Percentiles rank a stretch among this genome's conserved stretches.
These are phyloP conservation scores for Cygnus olor DNA, from an alignment of 2,797 vertebrate species.

Conservation along the genomic window DNA sequence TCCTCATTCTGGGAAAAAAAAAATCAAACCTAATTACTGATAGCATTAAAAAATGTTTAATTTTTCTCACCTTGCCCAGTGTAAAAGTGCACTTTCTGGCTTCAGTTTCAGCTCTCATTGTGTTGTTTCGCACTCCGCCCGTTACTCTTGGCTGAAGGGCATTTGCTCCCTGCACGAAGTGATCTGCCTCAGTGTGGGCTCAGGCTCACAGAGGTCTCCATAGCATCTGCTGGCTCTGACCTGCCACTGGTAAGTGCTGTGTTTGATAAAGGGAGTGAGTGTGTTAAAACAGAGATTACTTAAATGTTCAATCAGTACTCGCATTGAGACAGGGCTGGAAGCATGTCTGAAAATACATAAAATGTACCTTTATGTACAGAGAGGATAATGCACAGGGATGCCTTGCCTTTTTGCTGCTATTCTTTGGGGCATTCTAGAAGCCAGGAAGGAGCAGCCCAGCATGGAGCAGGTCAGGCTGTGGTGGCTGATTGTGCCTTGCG, in stretches of 20 bases:
- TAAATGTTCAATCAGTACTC: neutral
- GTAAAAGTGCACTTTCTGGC: neutral
- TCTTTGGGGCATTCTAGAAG: neutral
- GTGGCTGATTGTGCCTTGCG: neutral
- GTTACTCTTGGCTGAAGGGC: fast-evolving
- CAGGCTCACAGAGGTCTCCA: fast-evolving
- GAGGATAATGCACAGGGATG: neutral
- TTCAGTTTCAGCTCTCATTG: neutral
- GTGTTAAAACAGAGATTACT: neutral
- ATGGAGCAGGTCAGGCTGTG: neutral
- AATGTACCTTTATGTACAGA: fast-evolving
- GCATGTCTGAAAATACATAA: neutral
- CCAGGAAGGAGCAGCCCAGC: neutral
- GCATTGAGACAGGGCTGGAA: neutral
- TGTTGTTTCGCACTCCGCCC: neutral
- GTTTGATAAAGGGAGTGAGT: neutral
- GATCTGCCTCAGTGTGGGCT: neutral
- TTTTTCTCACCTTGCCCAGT: neutral
- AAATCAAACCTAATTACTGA: neutral
- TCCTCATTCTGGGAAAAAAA: neutral
- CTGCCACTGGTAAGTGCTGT: neutral
- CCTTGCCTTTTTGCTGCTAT: fast-evolving
- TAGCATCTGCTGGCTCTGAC: fast-evolving
- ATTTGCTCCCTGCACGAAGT: fast-evolving
- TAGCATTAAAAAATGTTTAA: neutral